Percentiles rank a stretch among this genome's conserved stretches.
These are phyloP conservation scores for Semaprochilodus insignis DNA, from an alignment of 2,797 vertebrate genomes.

Conservation along the genomic window DNA sequence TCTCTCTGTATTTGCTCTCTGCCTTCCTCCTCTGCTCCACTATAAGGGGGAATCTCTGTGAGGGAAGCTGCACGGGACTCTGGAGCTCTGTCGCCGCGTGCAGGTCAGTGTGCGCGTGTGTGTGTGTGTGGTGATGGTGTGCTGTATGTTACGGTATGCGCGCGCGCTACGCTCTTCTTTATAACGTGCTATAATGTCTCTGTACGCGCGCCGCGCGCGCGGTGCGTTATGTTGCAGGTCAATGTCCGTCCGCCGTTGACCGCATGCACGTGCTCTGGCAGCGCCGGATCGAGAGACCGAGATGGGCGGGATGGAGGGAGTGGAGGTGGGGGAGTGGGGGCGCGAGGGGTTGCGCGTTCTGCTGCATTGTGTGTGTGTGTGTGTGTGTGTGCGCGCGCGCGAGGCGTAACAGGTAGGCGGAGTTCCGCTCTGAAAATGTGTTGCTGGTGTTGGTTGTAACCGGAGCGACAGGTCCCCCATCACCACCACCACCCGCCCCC, in stretches of 20 bases:
- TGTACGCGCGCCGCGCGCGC: background rate
- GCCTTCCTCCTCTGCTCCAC: background rate
- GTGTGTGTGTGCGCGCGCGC: background rate
- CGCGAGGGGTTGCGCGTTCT: background rate
- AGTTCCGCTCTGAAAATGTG: background rate
- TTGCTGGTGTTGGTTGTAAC: background rate
- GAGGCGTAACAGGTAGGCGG: background rate
- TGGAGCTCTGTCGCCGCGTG: background rate
- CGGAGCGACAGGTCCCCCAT: background rate
- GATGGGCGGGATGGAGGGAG: background rate
- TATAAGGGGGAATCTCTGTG: conserved; percentile 2
- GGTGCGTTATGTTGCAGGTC: background rate
- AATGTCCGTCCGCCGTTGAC: background rate
- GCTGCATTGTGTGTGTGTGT: conserved; percentile 5
- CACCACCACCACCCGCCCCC: no score
- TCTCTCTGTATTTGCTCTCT: background rate
- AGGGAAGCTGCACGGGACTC: background rate
- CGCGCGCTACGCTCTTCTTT: background rate
- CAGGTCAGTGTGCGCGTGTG: background rate
- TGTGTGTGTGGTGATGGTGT: background rate
- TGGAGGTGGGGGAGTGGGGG: background rate
- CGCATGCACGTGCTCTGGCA: background rate
- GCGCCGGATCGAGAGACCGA: background rate
- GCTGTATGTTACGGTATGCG: background rate
- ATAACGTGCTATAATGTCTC: background rate